Conservation (phyloP, 2,888 invertebrate species). For the Hecatera dysodea region DNA sequence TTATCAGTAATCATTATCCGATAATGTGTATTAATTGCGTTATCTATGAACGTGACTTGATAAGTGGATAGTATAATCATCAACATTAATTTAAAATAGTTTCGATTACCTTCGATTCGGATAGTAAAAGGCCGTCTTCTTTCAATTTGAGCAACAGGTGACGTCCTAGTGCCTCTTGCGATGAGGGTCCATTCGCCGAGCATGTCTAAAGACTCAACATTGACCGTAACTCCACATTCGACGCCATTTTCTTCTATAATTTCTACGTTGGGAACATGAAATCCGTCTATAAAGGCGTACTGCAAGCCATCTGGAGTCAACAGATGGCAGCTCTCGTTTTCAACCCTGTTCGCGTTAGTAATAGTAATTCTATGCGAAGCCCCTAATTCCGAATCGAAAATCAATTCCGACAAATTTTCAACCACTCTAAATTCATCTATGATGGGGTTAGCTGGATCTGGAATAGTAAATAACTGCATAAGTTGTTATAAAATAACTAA, state of each 20-base stretch:
- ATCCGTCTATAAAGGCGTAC: conserved; percentile 71
- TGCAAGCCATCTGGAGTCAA: conserved; percentile 74
- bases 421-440: conserved; percentile 65
- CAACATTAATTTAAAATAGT: conserved; percentile 62
- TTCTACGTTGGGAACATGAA: conserved; percentile 71
- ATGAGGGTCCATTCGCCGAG: conserved; percentile 82
- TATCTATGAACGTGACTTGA: conserved; percentile 82
- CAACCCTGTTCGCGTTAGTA: conserved; percentile 34
- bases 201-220: conserved; percentile 69
- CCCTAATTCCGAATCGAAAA: conserved; percentile 61
- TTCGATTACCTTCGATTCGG: conserved; percentile 80
- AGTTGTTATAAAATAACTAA: not conserved
- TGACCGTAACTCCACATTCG: conserved; percentile 75
- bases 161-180: conserved; percentile 68
- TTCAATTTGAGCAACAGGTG: conserved; percentile 69
- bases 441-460: conserved; percentile 72
- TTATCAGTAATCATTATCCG: conserved; percentile 58
- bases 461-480: conserved; percentile 13
- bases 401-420: conserved; percentile 39
- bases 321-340: conserved; percentile 76
- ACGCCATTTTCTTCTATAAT: conserved; percentile 63
- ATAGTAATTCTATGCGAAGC: conserved; percentile 68
- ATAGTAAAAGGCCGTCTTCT: conserved; percentile 78
- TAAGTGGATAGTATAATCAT: conserved; percentile 72
- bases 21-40: conserved; percentile 64